Base-by-base conservation (phyloP, 2,888 invertebrate species). In the Copidosoma aretas region DNA sequence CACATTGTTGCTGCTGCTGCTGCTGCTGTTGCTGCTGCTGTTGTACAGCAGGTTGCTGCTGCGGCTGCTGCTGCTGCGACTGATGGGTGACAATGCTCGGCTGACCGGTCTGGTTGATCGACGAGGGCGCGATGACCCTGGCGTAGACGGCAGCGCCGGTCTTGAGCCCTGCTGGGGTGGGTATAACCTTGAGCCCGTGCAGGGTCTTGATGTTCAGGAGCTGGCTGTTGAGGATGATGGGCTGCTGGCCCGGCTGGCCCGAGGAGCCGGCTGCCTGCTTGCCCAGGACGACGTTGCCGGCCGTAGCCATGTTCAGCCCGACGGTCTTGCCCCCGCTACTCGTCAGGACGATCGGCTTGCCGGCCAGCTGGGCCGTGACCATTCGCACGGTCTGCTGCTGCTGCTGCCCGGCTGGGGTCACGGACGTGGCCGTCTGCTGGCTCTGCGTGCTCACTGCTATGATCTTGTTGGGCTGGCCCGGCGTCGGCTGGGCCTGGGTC, bases 91-190 rank as follows among this genome's bases (percentile, higher is more conserved):
- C 60, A 10, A 68, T 58, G n/a, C 22, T 62, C 2, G 60, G 17
- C 46, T 65, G 68, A 25, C 39, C 25, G 14, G 59, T 52, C 15
- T 67, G 69, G 1, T 80, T 73, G 62, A 82, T 78, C 3, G 82
- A 80, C 0, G 83, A 80, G 1, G 83, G 83, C 0, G 83, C 81
- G n/a, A 83, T 81, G 1, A 84, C 83, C 10, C 83, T 77, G 0
- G 83, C 83, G 61, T 83, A 83, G 0, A 84, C 83, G 1, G 83
- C 82, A 4, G 81, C 79, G 0, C 83, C 81, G 1, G 83, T 83
- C 62, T 83, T 83, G 8, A 83, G 60, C 3, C 83, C 84, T 0
- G 80, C 76, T 0, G 83, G 80, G 10, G 83, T 82, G 0, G 83
- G 83, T 68, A 83, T 83, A 8, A 83, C 83, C 70, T 83, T 83